A percentile compares a stretch with the other conserved stretches of the same genome.
Evolutionary conservation across 2,797 vertebrate species (phyloP).

Genomic region (Parotocinclus haroldoi): DNA sequence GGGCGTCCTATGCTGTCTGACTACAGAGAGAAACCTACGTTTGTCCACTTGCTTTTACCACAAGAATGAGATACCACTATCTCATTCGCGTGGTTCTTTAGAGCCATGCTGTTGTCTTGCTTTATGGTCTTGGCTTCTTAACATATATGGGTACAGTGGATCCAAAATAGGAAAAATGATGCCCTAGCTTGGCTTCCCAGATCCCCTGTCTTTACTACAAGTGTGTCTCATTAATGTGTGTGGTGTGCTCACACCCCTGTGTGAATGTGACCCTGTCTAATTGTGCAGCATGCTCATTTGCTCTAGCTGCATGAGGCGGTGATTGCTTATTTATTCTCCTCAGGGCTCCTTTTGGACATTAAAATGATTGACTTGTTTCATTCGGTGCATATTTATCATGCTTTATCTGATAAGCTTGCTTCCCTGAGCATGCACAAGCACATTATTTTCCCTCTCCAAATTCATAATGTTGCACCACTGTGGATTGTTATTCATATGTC

Average conservation of each 20-base stretch:
- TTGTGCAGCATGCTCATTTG: conserved; percentile 78
- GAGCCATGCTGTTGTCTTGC: background rate
- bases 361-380: conserved; percentile 82
- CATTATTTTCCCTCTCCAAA: conserved; percentile 65
- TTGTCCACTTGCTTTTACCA: background rate
- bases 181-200: background rate
- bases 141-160: no score
- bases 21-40: conserved; percentile 1
- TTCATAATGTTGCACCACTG: conserved; percentile 62
- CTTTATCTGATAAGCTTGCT: conserved; percentile 77
- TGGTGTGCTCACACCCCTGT: conserved; percentile 60
- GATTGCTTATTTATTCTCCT: conserved; percentile 80
- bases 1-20: conserved; percentile 56
- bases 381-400: conserved; percentile 74
- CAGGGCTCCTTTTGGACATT: conserved; percentile 71
- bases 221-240: conserved; percentile 70
- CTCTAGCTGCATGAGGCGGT: conserved; percentile 75
- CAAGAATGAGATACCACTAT: no score
- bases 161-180: no score
- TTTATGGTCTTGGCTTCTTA: no score
- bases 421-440: conserved; percentile 65
- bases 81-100: no score
- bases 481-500: conserved; percentile 69
- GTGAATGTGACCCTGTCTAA: conserved; percentile 78
- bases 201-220: background rate